Evolutionary conservation across 1,140 invertebrate species (phyloP), one percentile per base, ranked within the genome.

Genomic region (Ceratina australensis): DNA sequence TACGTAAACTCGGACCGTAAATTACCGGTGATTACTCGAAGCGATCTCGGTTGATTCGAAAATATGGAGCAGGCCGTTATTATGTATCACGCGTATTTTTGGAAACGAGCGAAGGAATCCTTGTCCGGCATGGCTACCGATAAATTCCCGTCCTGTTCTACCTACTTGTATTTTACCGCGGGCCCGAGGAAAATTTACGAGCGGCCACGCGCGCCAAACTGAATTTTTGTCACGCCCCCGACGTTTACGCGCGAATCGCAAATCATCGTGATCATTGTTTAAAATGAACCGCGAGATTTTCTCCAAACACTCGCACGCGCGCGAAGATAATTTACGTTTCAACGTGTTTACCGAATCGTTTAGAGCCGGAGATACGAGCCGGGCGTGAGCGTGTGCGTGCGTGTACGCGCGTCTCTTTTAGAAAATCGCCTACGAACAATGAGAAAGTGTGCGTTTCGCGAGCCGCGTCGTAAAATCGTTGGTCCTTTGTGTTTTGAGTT

Each of bases 81-180:
- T 52, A 52, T 52, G 50, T 52, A 52, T 63, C 16, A 13, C 24
- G n/a, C 18, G 1, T 63, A 64, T 64, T 64, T 42, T 64, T 64
- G 61, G 61, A 64, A 20, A 64, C 61, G 24, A n/a, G 18, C 61
- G 13, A n/a, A n/a, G 18, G 61, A 64, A 64, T 64, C 61, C 61
- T 64, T 42, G 61, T 64, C 28, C 28, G 20, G n/a, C n/a, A 20
- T 22, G 61, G 61, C 20, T 20, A n/a, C 1, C 61, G 61, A 64
- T 64, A 64, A 64, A 64, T 64, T 42, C 61, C 18, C n/a, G 61
- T 64, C 61, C 61, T n/a, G 33, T 64, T 64, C 61, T 47, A 64
- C 33, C 33, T 42, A 42, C 33, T 42, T 42, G 10, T 64, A 64
- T 64, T 47, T 64, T 64, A 64, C 42, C 61, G n/a, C n/a, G n/a